Conservation (phyloP, 2,113 vertebrate genomes). For the Neodontobutis hainanensis region DNA sequence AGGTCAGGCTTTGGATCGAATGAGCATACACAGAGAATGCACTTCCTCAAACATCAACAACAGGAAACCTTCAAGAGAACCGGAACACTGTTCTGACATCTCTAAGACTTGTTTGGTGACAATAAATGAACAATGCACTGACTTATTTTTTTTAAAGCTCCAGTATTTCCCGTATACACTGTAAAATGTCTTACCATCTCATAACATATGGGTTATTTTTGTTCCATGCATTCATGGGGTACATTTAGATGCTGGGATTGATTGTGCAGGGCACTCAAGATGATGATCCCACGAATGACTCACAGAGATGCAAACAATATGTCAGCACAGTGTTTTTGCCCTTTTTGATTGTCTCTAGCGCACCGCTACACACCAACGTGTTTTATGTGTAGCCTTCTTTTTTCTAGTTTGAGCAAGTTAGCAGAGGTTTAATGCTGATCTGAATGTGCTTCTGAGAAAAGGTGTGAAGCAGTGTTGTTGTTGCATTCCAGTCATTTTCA, state of each 20-base stretch:
- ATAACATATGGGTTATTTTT: not conserved
- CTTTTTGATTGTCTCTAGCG: too few species aligned
- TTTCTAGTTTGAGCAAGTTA: too few species aligned
- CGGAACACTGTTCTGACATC: constrained; percentile 13
- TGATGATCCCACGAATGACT: constrained; percentile 34
- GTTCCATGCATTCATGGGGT: constrained; percentile 7
- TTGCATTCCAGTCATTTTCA: too few species aligned
- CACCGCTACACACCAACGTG: too few species aligned
- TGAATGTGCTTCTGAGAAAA: too few species aligned
- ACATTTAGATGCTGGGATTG: constrained; percentile 2
- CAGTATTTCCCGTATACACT: not conserved
- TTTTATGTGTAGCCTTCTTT: too few species aligned
- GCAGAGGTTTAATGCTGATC: too few species aligned
- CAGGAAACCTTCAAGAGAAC: constrained; percentile 26
- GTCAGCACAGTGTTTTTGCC: too few species aligned
- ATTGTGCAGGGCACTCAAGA: constrained; percentile 27
- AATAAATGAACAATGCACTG: constrained; percentile 6
- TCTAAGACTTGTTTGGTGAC: constrained; percentile 1
- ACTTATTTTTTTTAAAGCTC: not conserved
- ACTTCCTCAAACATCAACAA: constrained; percentile 56
- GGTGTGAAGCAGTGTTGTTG: too few species aligned
- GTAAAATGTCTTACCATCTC: not conserved
- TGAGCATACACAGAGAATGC: constrained; percentile 8
- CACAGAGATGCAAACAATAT: not conserved
- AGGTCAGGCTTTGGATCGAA: constrained; percentile 43